phyloP scores from a whole-genome alignment of 2,113 vertebrate genomes.

The Haliaeetus leucogaster region DNA sequence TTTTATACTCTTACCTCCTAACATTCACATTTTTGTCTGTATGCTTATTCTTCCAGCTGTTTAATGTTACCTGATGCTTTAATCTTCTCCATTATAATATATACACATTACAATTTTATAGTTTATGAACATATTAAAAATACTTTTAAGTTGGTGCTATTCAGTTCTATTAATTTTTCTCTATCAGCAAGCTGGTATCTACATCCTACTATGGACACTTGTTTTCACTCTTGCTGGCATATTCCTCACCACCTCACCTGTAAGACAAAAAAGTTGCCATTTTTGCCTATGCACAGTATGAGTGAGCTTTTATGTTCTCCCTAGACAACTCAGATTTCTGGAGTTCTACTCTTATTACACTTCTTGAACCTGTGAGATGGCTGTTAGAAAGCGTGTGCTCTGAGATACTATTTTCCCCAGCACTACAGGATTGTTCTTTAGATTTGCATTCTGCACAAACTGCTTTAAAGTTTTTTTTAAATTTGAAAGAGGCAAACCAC shows the following conservation, averaged over 20 bases:
- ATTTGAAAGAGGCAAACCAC: constrained; percentile 9
- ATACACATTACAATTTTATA: not conserved
- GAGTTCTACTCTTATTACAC: not conserved
- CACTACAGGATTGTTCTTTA: not conserved
- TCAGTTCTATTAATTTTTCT: not conserved
- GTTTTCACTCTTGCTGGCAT: not conserved
- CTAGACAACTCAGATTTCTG: not conserved
- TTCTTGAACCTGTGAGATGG: not conserved
- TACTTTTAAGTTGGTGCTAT: not conserved
- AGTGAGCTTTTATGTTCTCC: not conserved
- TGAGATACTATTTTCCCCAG: not conserved
- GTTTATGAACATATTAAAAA: not conserved
- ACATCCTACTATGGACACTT: not conserved
- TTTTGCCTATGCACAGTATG: not conserved
- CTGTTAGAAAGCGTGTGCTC: not conserved
- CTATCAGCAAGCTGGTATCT: not conserved
- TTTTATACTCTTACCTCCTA: not conserved
- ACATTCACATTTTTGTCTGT: not conserved
- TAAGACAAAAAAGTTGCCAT: not conserved
- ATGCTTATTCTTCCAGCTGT: not conserved
- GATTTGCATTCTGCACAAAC: not conserved
- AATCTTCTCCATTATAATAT: not conserved
- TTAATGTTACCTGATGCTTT: not conserved
- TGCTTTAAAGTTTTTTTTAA: not conserved
- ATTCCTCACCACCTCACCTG: not conserved